These are phyloP conservation scores for Hecatera dysodea DNA, from an alignment of 2,888 invertebrate species.

Conservation along the genomic window DNA sequence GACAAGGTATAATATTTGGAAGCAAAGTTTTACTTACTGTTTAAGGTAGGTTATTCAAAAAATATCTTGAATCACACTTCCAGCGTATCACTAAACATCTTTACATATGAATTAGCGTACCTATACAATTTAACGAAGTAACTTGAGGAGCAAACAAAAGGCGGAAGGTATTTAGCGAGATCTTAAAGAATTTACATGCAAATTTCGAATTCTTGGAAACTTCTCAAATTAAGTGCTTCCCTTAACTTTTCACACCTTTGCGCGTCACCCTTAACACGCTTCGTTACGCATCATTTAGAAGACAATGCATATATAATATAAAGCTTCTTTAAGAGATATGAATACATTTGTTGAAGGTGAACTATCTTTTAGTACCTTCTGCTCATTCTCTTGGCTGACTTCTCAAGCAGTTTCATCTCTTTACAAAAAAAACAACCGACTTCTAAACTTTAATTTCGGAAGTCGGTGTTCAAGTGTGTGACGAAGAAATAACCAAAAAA, in stretches of 20 bases:
- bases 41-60: too few relatives aligned
- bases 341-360: too few relatives aligned
- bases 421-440: too few relatives aligned
- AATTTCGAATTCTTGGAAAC: constrained; percentile 64
- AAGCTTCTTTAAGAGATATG: too few relatives aligned
- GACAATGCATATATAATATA: constrained; percentile 29
- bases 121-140: constrained; percentile 32
- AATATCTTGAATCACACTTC: background rate
- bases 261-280: constrained; percentile 37
- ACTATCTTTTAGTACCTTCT: too few relatives aligned
- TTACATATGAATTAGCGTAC: constrained; percentile 51
- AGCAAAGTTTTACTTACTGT: too few relatives aligned
- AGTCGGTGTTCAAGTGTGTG: too few relatives aligned
- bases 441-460: too few relatives aligned
- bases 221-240: constrained; percentile 47
- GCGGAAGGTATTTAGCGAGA: constrained; percentile 46
- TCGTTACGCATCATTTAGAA: constrained; percentile 50
- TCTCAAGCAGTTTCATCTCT: too few relatives aligned
- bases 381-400: too few relatives aligned
- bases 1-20: too few relatives aligned
- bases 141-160: constrained; percentile 51
- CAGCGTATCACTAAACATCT: constrained; percentile 35
- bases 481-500: too few relatives aligned
- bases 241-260: constrained; percentile 55
- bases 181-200: constrained; percentile 62